phyloP scores from a whole-genome alignment of 2,797 vertebrate genomes.

The Babyrousa celebensis region DNA sequence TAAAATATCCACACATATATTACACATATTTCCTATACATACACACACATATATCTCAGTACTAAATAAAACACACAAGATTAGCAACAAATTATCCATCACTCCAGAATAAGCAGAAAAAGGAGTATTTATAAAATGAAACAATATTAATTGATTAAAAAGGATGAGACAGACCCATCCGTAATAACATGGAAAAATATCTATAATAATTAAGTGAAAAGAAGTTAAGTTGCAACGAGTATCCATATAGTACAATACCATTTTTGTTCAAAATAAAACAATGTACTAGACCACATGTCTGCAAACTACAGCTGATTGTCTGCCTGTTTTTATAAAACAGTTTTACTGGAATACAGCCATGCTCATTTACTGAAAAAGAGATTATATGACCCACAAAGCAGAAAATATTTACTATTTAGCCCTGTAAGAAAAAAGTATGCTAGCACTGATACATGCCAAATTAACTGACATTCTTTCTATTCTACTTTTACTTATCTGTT shows the following conservation, averaged over 20 bases:
- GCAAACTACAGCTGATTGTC: not conserved
- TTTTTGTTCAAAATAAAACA: constrained; percentile 44
- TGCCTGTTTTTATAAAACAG: constrained; percentile 26
- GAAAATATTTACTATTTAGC: constrained; percentile 26
- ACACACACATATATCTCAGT: not conserved
- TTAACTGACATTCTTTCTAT: not conserved
- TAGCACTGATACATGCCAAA: not conserved
- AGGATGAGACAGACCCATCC: not conserved
- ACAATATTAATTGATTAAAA: constrained; percentile 21
- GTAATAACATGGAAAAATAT: constrained; percentile 43
- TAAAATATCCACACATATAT: not conserved
- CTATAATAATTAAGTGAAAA: constrained; percentile 43
- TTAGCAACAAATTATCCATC: not conserved
- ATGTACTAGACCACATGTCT: not conserved
- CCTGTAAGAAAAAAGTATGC: not conserved
- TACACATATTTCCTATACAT: not conserved
- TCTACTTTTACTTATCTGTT: not conserved
- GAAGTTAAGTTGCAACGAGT: not conserved
- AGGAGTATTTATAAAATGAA: not conserved
- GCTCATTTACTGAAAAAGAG: not conserved
- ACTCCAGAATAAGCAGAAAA: not conserved
- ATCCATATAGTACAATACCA: not conserved
- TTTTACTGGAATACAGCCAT: not conserved
- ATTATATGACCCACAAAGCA: not conserved
- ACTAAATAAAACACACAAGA: not conserved